Conservation (phyloP, 2,113 vertebrate species). For the Nycticryphes semicollaris region DNA sequence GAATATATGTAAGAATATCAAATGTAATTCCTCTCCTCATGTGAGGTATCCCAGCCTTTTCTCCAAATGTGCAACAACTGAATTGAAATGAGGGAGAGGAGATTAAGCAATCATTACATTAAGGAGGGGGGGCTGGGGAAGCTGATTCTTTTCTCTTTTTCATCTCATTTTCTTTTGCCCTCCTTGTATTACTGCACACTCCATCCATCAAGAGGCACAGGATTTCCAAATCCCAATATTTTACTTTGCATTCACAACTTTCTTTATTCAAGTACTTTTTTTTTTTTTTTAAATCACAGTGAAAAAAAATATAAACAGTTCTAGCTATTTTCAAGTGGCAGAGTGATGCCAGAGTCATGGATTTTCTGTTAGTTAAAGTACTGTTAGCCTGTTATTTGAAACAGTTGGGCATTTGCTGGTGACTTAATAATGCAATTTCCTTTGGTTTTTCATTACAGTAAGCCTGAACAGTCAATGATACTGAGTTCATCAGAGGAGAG, state of each 20-base stretch:
- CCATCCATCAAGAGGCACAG: not conserved
- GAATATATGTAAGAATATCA: not conserved
- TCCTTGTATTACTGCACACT: not conserved
- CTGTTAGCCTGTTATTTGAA: not conserved
- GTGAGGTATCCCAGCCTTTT: not conserved
- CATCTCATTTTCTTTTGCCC: not conserved
- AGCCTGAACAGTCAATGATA: not conserved
- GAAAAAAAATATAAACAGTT: not conserved
- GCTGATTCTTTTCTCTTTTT: not conserved
- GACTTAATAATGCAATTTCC: not conserved
- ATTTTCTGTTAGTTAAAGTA: not conserved
- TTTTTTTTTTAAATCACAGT: not conserved
- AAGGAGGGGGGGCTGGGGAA: accelerated
- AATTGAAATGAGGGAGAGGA: not conserved
- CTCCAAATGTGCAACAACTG: not conserved
- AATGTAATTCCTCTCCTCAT: not conserved
- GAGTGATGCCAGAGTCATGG: not conserved
- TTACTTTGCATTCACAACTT: not conserved
- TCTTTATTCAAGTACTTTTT: not conserved
- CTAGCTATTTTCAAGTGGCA: not conserved
- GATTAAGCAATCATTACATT: not conserved
- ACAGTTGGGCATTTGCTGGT: not conserved
- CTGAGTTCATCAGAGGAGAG: not conserved
- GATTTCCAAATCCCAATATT: not conserved
- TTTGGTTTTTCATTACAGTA: not conserved